These are phyloP conservation scores for Betta splendens DNA, from an alignment of 2,797 vertebrate species.

Conservation along the genomic window DNA sequence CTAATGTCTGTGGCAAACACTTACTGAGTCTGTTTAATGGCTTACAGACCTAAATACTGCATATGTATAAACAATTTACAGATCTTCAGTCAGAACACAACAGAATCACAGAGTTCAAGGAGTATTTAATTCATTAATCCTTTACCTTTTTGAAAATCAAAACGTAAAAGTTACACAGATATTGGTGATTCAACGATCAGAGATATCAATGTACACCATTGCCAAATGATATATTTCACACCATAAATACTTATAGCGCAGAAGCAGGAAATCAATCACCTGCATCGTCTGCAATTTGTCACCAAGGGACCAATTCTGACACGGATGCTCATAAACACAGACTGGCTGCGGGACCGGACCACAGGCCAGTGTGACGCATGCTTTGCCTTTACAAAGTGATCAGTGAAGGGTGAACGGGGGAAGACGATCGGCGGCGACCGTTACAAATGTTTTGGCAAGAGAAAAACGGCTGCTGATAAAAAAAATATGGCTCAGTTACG, in stretches of 20 bases:
- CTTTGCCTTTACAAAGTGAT: slow-evolving; percentile 75
- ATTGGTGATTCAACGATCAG: slow-evolving; percentile 83
- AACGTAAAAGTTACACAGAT: slow-evolving; percentile 84
- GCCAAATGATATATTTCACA: slow-evolving; percentile 87
- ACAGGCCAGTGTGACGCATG: slow-evolving; percentile 72
- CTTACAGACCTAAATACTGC: no score
- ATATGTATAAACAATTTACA: no score
- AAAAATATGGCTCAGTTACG: slow-evolving; percentile 69
- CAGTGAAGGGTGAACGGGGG: slow-evolving; percentile 57
- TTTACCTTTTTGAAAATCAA: slow-evolving; percentile 84
- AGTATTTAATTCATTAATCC: slow-evolving; percentile 84
- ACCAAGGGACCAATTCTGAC: slow-evolving; percentile 82
- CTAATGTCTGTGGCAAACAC: background rate
- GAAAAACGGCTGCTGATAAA: slow-evolving; percentile 51
- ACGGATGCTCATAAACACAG: slow-evolving; percentile 70
- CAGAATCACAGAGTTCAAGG: slow-evolving; percentile 75
- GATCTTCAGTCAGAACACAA: slow-evolving; percentile 42
- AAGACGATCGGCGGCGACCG: slow-evolving; percentile 60
- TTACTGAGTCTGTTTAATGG: background rate
- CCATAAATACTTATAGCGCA: slow-evolving; percentile 81
- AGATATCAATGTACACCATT: slow-evolving; percentile 85
- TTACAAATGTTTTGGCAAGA: slow-evolving; percentile 78
- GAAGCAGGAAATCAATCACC: slow-evolving; percentile 73
- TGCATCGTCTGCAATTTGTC: slow-evolving; percentile 74
- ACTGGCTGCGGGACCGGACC: slow-evolving; percentile 67